A percentile compares a stretch with the other conserved stretches of the same genome.
Evolutionary conservation across 1,140 invertebrate genomes (phyloP).

Genomic region (Leptinotarsa lineolata): DNA sequence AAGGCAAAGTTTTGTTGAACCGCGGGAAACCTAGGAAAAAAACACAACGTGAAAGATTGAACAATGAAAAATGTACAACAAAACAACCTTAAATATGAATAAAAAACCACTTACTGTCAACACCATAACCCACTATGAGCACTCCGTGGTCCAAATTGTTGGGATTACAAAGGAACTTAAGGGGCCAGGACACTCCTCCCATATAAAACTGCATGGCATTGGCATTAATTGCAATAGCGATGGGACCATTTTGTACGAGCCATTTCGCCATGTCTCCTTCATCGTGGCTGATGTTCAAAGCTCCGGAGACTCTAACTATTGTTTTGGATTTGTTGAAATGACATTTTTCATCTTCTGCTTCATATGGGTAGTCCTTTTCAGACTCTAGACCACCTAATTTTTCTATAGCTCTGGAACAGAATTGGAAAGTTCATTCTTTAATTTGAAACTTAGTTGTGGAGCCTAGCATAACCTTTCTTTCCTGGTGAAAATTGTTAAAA

Average conservation of each 20-base stretch:
- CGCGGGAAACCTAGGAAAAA: conserved; percentile 70
- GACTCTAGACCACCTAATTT: conserved; percentile 88
- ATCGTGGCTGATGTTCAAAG: conserved; percentile 86
- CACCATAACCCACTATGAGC: conserved; percentile 88
- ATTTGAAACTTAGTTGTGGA: too few species aligned
- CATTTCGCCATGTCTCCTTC: conserved; percentile 93
- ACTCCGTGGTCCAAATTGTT: conserved; percentile 88
- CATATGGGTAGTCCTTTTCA: conserved; percentile 92
- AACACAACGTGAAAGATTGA: neutral
- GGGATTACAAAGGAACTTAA: conserved; percentile 83
- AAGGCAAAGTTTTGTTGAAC: conserved; percentile 83
- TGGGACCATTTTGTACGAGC: conserved; percentile 89
- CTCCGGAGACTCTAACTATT: conserved; percentile 77
- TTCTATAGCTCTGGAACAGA: conserved; percentile 71
- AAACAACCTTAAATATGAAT: neutral
- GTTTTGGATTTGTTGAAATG: conserved; percentile 70
- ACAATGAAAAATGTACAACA: neutral
- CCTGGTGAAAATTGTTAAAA: too few species aligned
- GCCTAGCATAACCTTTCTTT: too few species aligned
- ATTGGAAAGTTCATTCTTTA: too few species aligned
- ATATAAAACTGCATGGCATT: conserved; percentile 98
- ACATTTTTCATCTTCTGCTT: conserved; percentile 81
- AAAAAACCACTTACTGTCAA: conserved; percentile 65
- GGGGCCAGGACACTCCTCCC: conserved; percentile 95
- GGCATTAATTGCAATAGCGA: conserved; percentile 97